Evolutionary conservation across 2,888 invertebrate species (phyloP), one percentile per base, ranked within the genome.

Genomic region (Acrocyrtus sp.): DNA sequence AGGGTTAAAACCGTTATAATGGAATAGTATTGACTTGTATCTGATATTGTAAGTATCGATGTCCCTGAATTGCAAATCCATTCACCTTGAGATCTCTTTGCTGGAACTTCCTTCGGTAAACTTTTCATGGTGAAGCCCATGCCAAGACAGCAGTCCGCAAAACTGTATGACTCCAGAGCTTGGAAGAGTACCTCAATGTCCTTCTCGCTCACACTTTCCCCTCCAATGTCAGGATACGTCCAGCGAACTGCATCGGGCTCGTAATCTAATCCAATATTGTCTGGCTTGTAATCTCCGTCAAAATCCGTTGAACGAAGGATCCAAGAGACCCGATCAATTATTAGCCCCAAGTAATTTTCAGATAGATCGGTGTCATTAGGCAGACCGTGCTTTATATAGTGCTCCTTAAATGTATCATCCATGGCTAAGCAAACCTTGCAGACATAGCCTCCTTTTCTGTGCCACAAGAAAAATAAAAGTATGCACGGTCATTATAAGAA

Each of bases 261-360:
- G 54, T 72, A 76, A 19, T 73, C 72, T 15, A 81, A 50, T 0
- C 81, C 81, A 56, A 81, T 63, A 48, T 81, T 78, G 43, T 81
- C 80, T 3, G 78, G 50, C 3, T 45, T 41, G 1, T 61, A 62
- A 26, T 80, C 79, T 0, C 21, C 45, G 43, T 81, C 66, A 63
- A 77, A 76, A 24, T 81, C 81, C 0, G 70, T 66, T 10, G 79
- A 61, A 5, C 81, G 74, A 39, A 80, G 74, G 0, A 81, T 78
- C 81, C 81, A 81, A 8, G 81, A 76, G 0, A 78, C 78, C 10
- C 62, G 63, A 53, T 81, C 81, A 27, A 81, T 76, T 2, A 78
- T 50, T 5, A 66, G 45, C 0, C 56, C 69, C 53, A 80, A 39
- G 43, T 74, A 61, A 17, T 57, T 48, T n/a, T 43, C 22, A 1